Evolutionary conservation across 1,140 invertebrate species (phyloP), one percentile per base, ranked within the genome.

Genomic region (Oryzaephilus surinamensis): DNA sequence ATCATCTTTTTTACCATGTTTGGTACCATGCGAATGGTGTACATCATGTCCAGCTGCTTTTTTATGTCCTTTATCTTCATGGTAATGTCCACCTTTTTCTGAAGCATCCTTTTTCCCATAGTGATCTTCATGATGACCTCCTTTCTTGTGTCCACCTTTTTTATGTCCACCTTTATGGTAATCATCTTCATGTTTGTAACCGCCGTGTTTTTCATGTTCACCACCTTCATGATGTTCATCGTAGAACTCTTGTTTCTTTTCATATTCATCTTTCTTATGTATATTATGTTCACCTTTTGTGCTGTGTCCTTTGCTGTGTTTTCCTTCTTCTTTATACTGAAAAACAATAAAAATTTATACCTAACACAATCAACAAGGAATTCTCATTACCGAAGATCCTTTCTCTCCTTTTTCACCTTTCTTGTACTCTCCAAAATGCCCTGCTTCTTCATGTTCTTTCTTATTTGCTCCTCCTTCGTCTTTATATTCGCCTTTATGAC

Each of bases 221-320:
- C 64, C 71, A 10, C 69, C 74, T 41, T 79, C 77, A 21, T 79
- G 72, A 45, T 74, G 72, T 51, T 81, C 78, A 45, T 81, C 77
- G 43, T 76, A 80, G 65, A 81, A 81, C 48, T 80, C 74, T 7
- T 78, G 71, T 41, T 76, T 78, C 56, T 80, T 81, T 44, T 79
- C 73, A 49, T 79, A 82, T 47, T 81, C 78, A 41, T 82, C 76
- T 54, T 79, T 80, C 52, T 81, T 81, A 50, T 78, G 76, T 17
- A 81, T 71, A 46, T 76, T 78, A 47, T 81, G 79, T 46, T 74
- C 73, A 5, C 79, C 79, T 55, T 80, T 79, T 0, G 77, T 80
- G 51, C 71, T 77, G 57, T 80, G 75, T 0, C 78, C 77, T 57
- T 81, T 79, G 8, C 73, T 71, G 41, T 80, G 76, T 47, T 78